These are phyloP conservation scores for Cylloceria caligata DNA, from an alignment of 2,888 invertebrate species.

Conservation along the genomic window DNA sequence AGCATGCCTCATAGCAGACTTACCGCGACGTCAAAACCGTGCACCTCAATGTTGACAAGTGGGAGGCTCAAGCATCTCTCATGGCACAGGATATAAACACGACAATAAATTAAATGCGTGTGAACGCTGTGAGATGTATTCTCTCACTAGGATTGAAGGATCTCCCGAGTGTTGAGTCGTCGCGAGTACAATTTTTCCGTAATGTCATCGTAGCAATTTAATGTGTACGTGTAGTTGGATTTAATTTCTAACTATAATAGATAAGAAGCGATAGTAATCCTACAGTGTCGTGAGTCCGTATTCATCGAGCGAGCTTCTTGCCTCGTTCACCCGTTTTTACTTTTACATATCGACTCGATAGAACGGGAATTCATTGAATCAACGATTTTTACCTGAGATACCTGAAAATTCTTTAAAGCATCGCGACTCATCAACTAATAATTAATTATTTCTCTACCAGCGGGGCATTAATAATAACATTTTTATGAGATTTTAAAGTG, in stretches of 20 bases:
- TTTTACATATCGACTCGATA: neutral
- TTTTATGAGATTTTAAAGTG: neutral
- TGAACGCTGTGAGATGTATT: slow-evolving; percentile 76
- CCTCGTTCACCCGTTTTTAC: neutral
- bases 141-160: slow-evolving; percentile 76
- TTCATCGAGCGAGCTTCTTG: slow-evolving; percentile 6
- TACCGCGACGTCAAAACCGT: slow-evolving; percentile 55
- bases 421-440: neutral
- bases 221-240: slow-evolving; percentile 31
- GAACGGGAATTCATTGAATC: neutral
- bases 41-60: slow-evolving; percentile 77
- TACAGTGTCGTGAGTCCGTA: slow-evolving; percentile 30
- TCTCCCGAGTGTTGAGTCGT: slow-evolving; percentile 54
- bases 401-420: neutral
- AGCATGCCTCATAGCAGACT: neutral
- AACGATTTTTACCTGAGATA: neutral
- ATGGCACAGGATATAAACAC: slow-evolving; percentile 35
- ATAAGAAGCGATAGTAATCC: slow-evolving; percentile 51
- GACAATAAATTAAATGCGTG: slow-evolving; percentile 77
- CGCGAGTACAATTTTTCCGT: slow-evolving; percentile 52
- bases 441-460: too few species aligned
- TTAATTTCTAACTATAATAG: slow-evolving; percentile 43
- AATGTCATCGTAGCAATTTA: slow-evolving; percentile 41
- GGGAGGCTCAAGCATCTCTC: slow-evolving; percentile 64
- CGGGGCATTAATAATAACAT: too few species aligned